Base-by-base conservation (phyloP, 2,888 invertebrate genomes). In the Omphaloscelis lunosa region DNA sequence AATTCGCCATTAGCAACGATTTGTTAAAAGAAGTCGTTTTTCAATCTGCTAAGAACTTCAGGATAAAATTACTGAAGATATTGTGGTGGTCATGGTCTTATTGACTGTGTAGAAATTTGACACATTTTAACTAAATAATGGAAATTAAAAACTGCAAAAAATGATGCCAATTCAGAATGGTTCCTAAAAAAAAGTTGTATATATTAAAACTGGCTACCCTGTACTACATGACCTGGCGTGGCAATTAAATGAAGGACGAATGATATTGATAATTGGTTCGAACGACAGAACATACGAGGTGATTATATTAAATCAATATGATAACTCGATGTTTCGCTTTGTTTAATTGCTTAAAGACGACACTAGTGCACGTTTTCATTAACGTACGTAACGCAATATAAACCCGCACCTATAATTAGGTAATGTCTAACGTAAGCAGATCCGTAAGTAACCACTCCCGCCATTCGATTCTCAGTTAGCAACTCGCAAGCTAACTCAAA, bases 221-320 rank as follows among this genome's bases (percentile, higher is more conserved):
- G 27, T 41, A 45, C 11, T 45, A 11, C 11, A 71, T 34, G 45
- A 45, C n/a, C 41, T 58, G 51, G 34, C 41, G 58, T 51, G 51
- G 63, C 45, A 79, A 68, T 63, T 59, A n/a, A 70, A 61, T 51
- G 59, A 51, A 62, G 59, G 65, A 69, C 48, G 15, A 39, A 58
- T 53, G 9, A 53, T 45, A 39, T 67, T 75, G 53, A 51, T 71
- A 71, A 80, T 69, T 48, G 58, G 34, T 59, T 45, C 1, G 39
- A 66, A 41, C 39, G 39, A 65, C n/a, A 23, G 39, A 29, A 62
- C 12, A 27, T 53, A 53, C 45, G 27, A 53, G 41, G 66, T 53
- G 62, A 53, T 45, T 39, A 53, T 53, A 3, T 34, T 56, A 61
- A 67, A 62, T 67, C 53, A 53, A 67, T 77, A 67, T 27, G 20